Conservation (phyloP, 1,140 invertebrate genomes). For the Halyomorpha halys region DNA sequence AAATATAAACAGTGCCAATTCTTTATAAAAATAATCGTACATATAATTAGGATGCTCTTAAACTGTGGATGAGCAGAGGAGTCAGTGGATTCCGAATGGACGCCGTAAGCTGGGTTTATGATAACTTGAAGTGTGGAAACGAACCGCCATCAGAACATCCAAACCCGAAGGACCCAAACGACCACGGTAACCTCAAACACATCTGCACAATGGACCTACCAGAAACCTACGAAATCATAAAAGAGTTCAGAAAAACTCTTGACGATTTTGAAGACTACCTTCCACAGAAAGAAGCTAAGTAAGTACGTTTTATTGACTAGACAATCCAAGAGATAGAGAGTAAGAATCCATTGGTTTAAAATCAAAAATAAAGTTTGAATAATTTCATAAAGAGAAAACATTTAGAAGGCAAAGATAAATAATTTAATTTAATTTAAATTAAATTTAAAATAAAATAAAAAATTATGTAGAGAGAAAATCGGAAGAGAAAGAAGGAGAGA, state of each 20-base stretch:
- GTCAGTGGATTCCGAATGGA: conserved; percentile 35
- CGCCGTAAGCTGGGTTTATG: conserved; percentile 46
- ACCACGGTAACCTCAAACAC: neutral
- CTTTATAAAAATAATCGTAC: neutral
- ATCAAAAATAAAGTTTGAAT: no score
- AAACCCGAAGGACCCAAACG: conserved; percentile 26
- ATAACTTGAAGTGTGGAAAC: conserved; percentile 29
- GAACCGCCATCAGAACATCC: conserved; percentile 2
- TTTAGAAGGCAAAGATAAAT: no score
- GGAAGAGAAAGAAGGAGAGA: no score
- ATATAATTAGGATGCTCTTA: conserved; percentile 36
- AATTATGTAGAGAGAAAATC: no score
- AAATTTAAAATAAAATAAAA: no score
- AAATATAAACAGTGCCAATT: neutral
- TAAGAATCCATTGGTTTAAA: no score
- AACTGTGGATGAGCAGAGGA: conserved; percentile 65
- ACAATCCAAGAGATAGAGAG: no score
- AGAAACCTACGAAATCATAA: no score
- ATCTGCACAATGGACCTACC: neutral
- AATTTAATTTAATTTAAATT: no score
- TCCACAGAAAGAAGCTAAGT: neutral
- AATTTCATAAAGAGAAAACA: no score
- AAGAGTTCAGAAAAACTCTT: no score
- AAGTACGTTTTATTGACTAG: no score
- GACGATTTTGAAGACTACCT: neutral